phyloP scores from a whole-genome alignment of 2,888 invertebrate genomes.

The Tinea pellionella region DNA sequence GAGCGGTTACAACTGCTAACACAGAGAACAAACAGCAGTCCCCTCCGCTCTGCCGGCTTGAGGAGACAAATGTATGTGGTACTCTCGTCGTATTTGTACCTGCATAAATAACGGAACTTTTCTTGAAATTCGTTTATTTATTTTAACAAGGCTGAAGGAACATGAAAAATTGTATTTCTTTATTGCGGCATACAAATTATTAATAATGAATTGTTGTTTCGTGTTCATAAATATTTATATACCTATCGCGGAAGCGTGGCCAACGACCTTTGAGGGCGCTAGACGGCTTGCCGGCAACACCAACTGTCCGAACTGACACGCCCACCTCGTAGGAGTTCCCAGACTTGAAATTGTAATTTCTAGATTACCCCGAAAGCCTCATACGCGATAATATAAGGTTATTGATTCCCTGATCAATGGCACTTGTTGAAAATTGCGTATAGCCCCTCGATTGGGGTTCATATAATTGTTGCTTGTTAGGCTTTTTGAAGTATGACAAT shows the following conservation, averaged over 20 bases:
- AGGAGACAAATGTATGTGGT: no score
- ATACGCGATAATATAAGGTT: neutral
- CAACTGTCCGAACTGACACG: neutral
- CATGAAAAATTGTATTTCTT: conserved; percentile 25
- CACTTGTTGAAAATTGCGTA: conserved; percentile 1
- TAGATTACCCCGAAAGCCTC: neutral
- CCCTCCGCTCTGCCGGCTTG: no score
- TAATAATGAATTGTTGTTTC: neutral
- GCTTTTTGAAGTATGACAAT: neutral
- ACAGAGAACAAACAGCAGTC: no score
- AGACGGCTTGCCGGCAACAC: conserved; percentile 3
- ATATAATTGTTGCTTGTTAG: neutral
- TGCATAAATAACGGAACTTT: no score
- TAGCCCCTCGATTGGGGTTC: neutral
- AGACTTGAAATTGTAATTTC: neutral
- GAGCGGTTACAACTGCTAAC: no score
- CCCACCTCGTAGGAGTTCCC: neutral
- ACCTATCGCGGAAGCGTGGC: neutral
- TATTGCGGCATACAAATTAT: neutral
- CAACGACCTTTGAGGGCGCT: neutral
- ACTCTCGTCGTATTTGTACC: no score
- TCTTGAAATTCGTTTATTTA: no score
- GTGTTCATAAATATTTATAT: neutral
- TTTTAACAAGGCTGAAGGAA: no score
- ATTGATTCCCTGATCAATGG: neutral